A percentile compares a stretch with the other conserved stretches of the same genome.
Conservation (phyloP, 2,888 invertebrate species). For the Arrhopalites spinosus region DNA sequence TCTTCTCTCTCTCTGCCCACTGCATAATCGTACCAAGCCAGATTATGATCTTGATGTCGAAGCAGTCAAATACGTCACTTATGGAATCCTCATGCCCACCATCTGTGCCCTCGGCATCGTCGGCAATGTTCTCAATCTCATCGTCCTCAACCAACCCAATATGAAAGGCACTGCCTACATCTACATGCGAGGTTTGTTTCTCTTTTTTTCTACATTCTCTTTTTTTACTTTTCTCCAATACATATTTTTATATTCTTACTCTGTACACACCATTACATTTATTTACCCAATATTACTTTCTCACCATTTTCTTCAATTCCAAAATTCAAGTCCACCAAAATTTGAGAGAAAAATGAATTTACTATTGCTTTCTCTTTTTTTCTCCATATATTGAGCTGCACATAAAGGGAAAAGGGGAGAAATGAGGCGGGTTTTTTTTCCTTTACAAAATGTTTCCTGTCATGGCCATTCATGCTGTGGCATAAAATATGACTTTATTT, state of each 20-base stretch:
- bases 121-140: constrained; percentile 77
- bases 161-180: constrained; percentile 80
- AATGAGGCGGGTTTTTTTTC: no score
- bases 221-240: neutral
- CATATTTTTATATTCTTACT: neutral
- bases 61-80: constrained; percentile 65
- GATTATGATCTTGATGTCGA: constrained; percentile 36
- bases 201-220: constrained; percentile 15
- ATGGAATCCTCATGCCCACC: constrained; percentile 70
- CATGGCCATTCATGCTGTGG: no score
- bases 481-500: no score
- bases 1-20: constrained; percentile 8
- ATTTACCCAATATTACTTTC: no score
- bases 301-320: no score
- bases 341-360: no score
- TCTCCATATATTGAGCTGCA: no score
- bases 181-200: constrained; percentile 73
- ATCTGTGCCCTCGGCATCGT: constrained; percentile 75
- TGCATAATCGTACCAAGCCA: constrained; percentile 1
- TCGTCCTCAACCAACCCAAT: constrained; percentile 76
- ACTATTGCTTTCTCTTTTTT: no score
- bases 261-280: no score
- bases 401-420: no score
- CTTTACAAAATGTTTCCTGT: no score
- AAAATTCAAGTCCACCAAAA: no score